Percentiles rank a stretch among this genome's conserved stretches.
phyloP scores from a whole-genome alignment of 2,113 vertebrate species.

The Nycticorax nycticorax region DNA sequence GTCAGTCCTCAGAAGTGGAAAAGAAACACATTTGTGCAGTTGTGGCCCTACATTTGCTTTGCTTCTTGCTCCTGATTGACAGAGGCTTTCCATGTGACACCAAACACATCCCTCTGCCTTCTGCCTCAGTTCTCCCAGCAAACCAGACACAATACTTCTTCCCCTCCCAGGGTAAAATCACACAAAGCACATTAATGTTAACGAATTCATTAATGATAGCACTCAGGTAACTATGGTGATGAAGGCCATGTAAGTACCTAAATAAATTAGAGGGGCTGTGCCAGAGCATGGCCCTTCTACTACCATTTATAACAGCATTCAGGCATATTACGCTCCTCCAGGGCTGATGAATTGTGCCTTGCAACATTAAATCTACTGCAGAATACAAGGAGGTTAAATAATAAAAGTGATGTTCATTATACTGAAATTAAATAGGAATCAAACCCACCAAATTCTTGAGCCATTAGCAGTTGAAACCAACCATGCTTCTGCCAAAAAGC shows the following conservation, averaged over 20 bases:
- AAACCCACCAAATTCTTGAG: background rate
- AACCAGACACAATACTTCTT: background rate
- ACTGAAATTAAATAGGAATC: background rate
- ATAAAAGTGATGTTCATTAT: background rate
- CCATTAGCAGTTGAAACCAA: background rate
- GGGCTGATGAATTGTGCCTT: background rate
- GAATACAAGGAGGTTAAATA: background rate
- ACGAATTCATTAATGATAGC: background rate
- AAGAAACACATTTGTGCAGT: background rate
- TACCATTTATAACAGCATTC: background rate
- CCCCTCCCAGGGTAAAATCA: background rate
- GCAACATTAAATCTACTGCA: background rate
- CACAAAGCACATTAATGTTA: background rate
- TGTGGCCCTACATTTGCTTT: background rate
- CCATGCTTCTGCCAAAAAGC: background rate
- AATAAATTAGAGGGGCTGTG: constrained; percentile 8
- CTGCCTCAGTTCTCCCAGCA: background rate
- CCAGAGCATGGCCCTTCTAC: background rate
- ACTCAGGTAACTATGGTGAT: background rate
- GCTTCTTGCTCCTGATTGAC: background rate
- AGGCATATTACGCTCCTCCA: background rate
- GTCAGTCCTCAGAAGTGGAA: background rate
- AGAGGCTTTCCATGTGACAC: background rate
- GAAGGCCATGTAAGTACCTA: background rate
- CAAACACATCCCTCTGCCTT: background rate